Conservation (phyloP, 2,888 invertebrate genomes). For the Heliconius hortense region DNA sequence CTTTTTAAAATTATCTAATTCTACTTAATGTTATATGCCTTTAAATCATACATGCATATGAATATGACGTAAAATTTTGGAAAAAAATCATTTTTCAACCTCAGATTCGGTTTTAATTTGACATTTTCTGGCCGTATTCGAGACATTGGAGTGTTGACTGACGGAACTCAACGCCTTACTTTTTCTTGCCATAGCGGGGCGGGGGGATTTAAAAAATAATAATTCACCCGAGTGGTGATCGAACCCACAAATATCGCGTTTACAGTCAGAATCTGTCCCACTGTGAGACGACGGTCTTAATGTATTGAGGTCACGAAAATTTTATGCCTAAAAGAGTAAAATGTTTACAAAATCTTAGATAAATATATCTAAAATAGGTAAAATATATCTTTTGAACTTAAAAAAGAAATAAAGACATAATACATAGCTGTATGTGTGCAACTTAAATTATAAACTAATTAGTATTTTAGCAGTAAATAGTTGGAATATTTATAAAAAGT, state of each 20-base stretch:
- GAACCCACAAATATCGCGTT: too few species aligned
- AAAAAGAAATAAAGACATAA: neutral
- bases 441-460: neutral
- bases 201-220: neutral
- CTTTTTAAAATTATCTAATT: neutral
- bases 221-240: neutral
- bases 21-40: neutral
- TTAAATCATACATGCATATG: neutral
- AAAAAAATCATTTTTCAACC: neutral
- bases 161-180: neutral
- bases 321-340: conserved; percentile 1
- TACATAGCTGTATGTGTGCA: neutral
- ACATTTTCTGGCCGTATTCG: too few species aligned
- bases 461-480: neutral
- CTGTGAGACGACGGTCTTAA: neutral
- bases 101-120: neutral
- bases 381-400: neutral
- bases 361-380: conserved; percentile 6
- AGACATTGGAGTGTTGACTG: neutral
- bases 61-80: neutral
- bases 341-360: neutral
- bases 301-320: neutral
- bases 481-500: neutral
- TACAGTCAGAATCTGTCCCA: neutral
- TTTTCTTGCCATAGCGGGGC: neutral